Evolutionary conservation across 1,140 invertebrate genomes (phyloP), one percentile per base, ranked within the genome.

Genomic region (Nasonia vitripennis): DNA sequence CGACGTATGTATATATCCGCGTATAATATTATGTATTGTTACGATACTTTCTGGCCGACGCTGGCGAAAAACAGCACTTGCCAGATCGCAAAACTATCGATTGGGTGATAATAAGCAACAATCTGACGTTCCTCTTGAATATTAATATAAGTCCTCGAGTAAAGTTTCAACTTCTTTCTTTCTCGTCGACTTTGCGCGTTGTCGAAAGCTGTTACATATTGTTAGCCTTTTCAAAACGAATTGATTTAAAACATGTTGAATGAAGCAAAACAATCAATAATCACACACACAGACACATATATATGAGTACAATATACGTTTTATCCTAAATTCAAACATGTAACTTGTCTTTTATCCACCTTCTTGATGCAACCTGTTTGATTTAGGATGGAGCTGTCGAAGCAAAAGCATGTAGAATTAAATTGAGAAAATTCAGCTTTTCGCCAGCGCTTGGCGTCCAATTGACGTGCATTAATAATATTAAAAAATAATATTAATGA

Each of bases 391-490:
- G 31, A 81, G 23, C 34, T 75, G 23, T 70, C 83, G 45, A 51
- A 62, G 17, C 17, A 27, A 51, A 55, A 37, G 41, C 12, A 83
- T 77, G n/a, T 4, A 83, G 68, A 82, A 81, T 68, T 81, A 71
- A 71, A 37, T 68, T 20, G 73, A 31, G 75, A 79, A 77, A 62
- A 80, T 37, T 85, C 41, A 70, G 14, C 80, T 83, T 86, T 88
- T 87, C 84, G 87, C 85, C 87, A 89, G 79, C 86, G 86, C 82
- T 89, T 83, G 88, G 86, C 84, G 83, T 88, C 84, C 85, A 83
- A 89, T 90, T 87, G 89, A 87, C 88, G 86, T 91, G 88, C 88
- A 90, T 91, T 91, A 90, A 90, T 89, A 89, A 88, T 87, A 86
- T 88, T 87, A 81, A 88, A 89, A 74, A 78, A 20, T 74, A 75